Evolutionary conservation across 2,797 vertebrate species (phyloP).

Genomic region (Hippoglossus hippoglossus): DNA sequence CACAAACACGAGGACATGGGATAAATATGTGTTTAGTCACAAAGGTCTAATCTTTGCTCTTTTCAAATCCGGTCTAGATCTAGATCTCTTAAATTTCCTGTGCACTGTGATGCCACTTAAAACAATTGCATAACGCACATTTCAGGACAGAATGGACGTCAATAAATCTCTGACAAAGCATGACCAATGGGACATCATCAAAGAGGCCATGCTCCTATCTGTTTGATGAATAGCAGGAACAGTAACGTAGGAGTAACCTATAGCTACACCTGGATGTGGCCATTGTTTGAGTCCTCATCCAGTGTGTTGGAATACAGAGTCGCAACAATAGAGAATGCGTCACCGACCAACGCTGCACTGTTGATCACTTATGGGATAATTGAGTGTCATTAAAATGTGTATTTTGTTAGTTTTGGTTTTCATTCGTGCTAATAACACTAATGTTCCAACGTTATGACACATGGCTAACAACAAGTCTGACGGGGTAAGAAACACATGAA

Average conservation of each 20-base stretch:
- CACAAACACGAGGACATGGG: too few species aligned
- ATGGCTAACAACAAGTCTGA: too few species aligned
- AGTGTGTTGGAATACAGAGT: not conserved
- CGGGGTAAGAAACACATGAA: too few species aligned
- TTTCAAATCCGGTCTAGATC: not conserved
- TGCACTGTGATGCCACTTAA: conserved; percentile 12
- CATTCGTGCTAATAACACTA: not conserved
- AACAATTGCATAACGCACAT: conserved; percentile 23
- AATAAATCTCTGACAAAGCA: conserved; percentile 21
- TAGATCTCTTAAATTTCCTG: not conserved
- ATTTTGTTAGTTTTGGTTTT: not conserved
- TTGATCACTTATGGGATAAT: not conserved
- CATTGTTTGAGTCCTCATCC: conserved; percentile 6
- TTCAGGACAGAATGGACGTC: conserved; percentile 19
- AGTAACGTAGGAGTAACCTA: conserved; percentile 7
- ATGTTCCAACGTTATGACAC: too few species aligned
- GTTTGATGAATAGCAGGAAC: conserved; percentile 21
- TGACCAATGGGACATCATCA: conserved; percentile 19
- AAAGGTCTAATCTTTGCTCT: not conserved
- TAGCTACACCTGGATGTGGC: not conserved
- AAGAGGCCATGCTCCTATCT: conserved; percentile 11
- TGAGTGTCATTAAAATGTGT: too few species aligned
- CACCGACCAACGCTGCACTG: not conserved
- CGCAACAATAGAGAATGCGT: conserved; percentile 8
- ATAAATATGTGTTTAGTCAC: too few species aligned